Base-by-base conservation (phyloP, 2,888 invertebrate species). In the Lottia gigantea region DNA sequence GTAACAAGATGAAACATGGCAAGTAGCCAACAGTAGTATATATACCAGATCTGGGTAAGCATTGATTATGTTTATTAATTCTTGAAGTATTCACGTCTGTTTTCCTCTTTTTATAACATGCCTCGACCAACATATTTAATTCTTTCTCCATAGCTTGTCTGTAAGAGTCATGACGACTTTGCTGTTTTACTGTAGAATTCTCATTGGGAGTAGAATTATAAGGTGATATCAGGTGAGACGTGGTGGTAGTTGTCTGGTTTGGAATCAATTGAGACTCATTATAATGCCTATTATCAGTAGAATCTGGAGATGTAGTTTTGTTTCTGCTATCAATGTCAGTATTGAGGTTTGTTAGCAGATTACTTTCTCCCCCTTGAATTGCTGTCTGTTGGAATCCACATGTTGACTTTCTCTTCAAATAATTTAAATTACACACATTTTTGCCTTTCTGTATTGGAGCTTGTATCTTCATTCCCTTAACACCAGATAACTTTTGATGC, bases 61-160 rank as follows among this genome's bases (percentile, higher is more conserved):
- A 40, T 40, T 40, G 40, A 40, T 40, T 40, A 40, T 40, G 40
- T 40, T 40, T 40, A 40, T 40, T 40, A 40, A 40, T 40, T 40
- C 40, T 11, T 40, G 19, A 19, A 55, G 55, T 55, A 23, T n/a
- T 55, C 19, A 23, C 23, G 55, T 55, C 55, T 55, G 55, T 23
- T 55, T 55, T 19, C 55, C 23, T 55, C 55, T 14, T 19, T 55
- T 55, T 55, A 55, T 55, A 55, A 55, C 19, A 55, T 55, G 23
- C 19, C 19, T 19, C 55, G 19, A 55, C 23, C 55, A 55, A 23
- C 55, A 55, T 19, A 55, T 23, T 23, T 55, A 19, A 55, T 55
- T 55, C 55, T 23, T 14, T 23, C 19, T 7, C 23, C 23, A 55
- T 23, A 23, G 19, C 19, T 23, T 55, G 55, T 11, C 23, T 11